A percentile compares a stretch with the other conserved stretches of the same genome.
Evolutionary conservation across 1,140 invertebrate species (phyloP).

Genomic region (Megalonaias nervosa): DNA sequence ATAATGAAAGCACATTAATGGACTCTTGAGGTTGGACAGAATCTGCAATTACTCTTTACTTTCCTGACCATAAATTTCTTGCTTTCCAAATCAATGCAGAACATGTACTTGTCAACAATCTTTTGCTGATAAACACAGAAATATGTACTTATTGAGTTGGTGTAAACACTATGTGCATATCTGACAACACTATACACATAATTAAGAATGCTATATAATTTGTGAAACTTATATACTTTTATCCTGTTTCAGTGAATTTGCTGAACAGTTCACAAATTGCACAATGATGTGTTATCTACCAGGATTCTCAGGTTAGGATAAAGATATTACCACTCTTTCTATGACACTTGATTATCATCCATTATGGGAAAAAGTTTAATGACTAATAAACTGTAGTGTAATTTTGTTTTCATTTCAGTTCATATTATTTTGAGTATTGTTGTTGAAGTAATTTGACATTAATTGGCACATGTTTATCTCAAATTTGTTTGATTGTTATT

Average conservation of each 20-base stretch:
- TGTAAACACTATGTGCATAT: too few relatives aligned
- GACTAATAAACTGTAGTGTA: neutral
- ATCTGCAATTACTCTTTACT: too few relatives aligned
- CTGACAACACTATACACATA: neutral
- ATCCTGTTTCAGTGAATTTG: conserved; percentile 55
- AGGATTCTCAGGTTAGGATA: conserved; percentile 66
- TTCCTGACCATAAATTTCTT: too few relatives aligned
- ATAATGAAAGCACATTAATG: too few relatives aligned
- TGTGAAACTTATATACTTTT: conserved; percentile 31
- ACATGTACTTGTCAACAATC: too few relatives aligned
- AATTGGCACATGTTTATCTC: too few relatives aligned
- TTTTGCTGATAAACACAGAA: too few relatives aligned
- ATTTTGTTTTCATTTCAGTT: neutral
- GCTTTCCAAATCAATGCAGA: too few relatives aligned
- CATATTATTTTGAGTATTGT: neutral
- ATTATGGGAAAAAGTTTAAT: neutral
- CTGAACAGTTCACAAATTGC: conserved; percentile 70
- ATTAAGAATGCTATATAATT: neutral
- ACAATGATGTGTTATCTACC: conserved; percentile 71
- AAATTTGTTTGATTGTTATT: neutral
- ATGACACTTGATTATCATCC: neutral
- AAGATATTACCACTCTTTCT: neutral
- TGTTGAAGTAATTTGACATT: neutral
- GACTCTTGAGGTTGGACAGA: too few relatives aligned
- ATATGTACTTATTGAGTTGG: too few relatives aligned